Evolutionary conservation across 92 coral and sea anemone species (phyloP), one percentile per base, ranked within the genome.

Genomic region (Porites evermanni): DNA sequence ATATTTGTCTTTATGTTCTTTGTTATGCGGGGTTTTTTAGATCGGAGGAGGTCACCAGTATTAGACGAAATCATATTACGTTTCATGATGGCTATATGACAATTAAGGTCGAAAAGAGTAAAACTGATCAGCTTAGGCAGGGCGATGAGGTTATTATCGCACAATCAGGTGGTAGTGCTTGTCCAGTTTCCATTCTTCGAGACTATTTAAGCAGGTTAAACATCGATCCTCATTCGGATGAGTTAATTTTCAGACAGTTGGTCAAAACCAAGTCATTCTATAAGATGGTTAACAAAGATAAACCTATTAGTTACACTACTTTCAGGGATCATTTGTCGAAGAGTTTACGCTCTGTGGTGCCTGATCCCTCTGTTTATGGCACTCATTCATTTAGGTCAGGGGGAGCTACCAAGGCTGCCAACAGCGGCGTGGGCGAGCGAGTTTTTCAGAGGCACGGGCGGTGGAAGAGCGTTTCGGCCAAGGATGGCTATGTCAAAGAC

Each of bases 1-100:
- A 86, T 50, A 84, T 90, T 51, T 90, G 90, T 53, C 67, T 86
- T 24, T 80, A 86, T 20, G 72, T 87, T 6, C 79, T 90, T 71
- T 70, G 21, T 90, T 73, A 74, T 81, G 65, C 56, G 90, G 93
- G 21, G 63, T 89, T 77, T 53, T 53, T 89, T 21, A 75, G 90
- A 47, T 90, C 69, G 60, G 78, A 90, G 12, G 90, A 90, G 66
- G 84, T 75, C 24, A 80, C 76, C 58, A 67, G 67, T 9, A 86
- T 90, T 47, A 85, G 78, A 84, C 84, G 92, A 84, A 84, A 74
- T 53, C 81, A 84, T 66, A 47, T 84, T 21, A 64, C 66, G 20
- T 84, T 74, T 54, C 71, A 84, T 75, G 72, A 54, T 8, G 72
- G 74, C 50, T 84, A 71, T 56, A 19, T 61, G 70, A 29, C 69